Evolutionary conservation across 2,113 vertebrate species (phyloP).

Genomic region (Colaptes auratus): DNA sequence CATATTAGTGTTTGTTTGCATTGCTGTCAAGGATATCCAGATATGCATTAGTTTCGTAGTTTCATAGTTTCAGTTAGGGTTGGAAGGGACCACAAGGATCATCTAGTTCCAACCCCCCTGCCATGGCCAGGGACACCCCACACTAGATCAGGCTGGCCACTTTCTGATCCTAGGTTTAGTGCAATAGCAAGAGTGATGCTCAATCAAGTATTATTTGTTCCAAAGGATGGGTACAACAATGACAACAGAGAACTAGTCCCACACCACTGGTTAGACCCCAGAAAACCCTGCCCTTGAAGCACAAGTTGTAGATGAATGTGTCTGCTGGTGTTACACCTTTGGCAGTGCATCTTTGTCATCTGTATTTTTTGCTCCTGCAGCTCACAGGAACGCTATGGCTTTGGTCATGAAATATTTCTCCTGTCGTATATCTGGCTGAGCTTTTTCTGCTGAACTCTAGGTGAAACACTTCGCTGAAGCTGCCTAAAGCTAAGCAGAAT

Average conservation of each 20-base stretch:
- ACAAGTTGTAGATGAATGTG: not conserved
- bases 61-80: too few relatives aligned
- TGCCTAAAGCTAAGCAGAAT: not conserved
- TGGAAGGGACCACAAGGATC: too few relatives aligned
- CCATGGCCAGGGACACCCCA: too few relatives aligned
- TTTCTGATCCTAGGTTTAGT: not conserved
- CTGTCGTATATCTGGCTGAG: not conserved
- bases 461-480: not conserved
- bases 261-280: not conserved
- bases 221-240: not conserved
- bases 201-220: not conserved
- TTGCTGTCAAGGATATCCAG: slow-evolving; percentile 48
- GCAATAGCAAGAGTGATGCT: not conserved
- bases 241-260: not conserved
- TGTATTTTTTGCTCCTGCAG: not conserved
- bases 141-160: too few relatives aligned
- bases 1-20: slow-evolving; percentile 46
- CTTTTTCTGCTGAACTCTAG: not conserved
- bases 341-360: not conserved
- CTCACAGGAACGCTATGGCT: not conserved
- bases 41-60: slow-evolving; percentile 14
- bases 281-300: not conserved
- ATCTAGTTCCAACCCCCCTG: too few relatives aligned
- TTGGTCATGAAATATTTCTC: not conserved
- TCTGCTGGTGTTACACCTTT: not conserved